Evolutionary conservation across 2,888 invertebrate genomes (phyloP).

Genomic region (Cosmopolites sordidus): DNA sequence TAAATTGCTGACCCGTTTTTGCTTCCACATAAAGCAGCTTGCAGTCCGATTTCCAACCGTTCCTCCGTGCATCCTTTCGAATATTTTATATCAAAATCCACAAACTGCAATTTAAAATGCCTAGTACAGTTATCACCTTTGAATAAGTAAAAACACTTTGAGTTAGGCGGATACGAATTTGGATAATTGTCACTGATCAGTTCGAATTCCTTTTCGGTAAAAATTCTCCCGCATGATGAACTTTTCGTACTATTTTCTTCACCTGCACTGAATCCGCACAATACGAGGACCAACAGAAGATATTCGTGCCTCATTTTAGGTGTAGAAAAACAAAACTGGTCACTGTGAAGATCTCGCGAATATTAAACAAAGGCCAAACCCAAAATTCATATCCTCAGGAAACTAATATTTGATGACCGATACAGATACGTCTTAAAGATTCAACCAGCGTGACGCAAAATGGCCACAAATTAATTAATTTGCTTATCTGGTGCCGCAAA

Average conservation of each 20-base stretch:
- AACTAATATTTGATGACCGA: slow-evolving; percentile 31
- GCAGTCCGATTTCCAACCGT: slow-evolving; percentile 51
- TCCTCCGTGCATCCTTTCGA: slow-evolving; percentile 52
- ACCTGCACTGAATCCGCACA: too few species aligned
- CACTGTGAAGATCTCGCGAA: not conserved
- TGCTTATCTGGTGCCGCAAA: slow-evolving; percentile 12
- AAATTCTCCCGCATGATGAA: slow-evolving; percentile 44
- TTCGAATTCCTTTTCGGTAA: slow-evolving; percentile 49
- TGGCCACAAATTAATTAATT: slow-evolving; percentile 1
- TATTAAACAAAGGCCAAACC: not conserved
- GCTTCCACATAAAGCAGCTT: slow-evolving; percentile 52
- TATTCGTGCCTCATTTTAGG: too few species aligned
- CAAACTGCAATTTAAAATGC: slow-evolving; percentile 53
- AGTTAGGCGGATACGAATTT: slow-evolving; percentile 46
- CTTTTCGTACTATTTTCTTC: not conserved
- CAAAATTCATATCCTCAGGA: slow-evolving; percentile 30
- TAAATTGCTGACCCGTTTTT: slow-evolving; percentile 50
- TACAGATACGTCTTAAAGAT: slow-evolving; percentile 25
- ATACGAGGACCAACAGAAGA: too few species aligned
- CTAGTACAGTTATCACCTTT: slow-evolving; percentile 51
- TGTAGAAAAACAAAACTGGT: not conserved
- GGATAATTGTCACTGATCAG: slow-evolving; percentile 55
- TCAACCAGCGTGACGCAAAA: slow-evolving; percentile 32
- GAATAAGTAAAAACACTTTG: slow-evolving; percentile 51
- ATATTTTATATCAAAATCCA: slow-evolving; percentile 53